Evolutionary conservation across 2,113 vertebrate genomes (phyloP).

Genomic region (Hepsetus odoe): DNA sequence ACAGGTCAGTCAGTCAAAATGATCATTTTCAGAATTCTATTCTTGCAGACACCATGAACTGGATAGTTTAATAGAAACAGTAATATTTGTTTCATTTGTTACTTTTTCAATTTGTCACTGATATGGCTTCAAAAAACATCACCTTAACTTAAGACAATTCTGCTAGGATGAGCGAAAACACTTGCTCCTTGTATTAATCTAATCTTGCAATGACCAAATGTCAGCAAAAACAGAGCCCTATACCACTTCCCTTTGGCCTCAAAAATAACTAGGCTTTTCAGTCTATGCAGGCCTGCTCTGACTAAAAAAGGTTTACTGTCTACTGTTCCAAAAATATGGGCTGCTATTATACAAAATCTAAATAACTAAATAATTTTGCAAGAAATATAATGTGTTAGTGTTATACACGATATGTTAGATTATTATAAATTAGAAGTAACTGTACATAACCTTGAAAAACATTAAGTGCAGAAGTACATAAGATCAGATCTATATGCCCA

Average conservation of each 20-base stretch:
- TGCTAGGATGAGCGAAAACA: not conserved
- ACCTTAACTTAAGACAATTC: not conserved
- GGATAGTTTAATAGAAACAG: not conserved
- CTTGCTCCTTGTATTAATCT: not conserved
- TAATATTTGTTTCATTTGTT: not conserved
- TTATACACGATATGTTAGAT: too few relatives aligned
- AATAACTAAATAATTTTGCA: too few relatives aligned
- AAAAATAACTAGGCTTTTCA: not conserved
- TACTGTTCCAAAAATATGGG: not conserved
- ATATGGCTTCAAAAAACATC: not conserved
- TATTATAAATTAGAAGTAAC: too few relatives aligned
- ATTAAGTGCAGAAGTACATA: too few relatives aligned
- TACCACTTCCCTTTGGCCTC: not conserved
- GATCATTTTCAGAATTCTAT: not conserved
- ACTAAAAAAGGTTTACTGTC: not conserved
- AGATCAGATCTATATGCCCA: too few relatives aligned
- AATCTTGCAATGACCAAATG: not conserved
- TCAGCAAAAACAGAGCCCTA: not conserved
- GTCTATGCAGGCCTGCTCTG: not conserved
- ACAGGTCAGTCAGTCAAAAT: constrained; percentile 29
- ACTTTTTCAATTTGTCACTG: not conserved
- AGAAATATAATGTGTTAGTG: too few relatives aligned
- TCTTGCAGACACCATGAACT: constrained; percentile 13
- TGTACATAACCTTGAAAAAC: too few relatives aligned
- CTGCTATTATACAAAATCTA: too few relatives aligned